Evolutionary conservation across 2,888 invertebrate species (phyloP).

Genomic region (Saturnia japonica): DNA sequence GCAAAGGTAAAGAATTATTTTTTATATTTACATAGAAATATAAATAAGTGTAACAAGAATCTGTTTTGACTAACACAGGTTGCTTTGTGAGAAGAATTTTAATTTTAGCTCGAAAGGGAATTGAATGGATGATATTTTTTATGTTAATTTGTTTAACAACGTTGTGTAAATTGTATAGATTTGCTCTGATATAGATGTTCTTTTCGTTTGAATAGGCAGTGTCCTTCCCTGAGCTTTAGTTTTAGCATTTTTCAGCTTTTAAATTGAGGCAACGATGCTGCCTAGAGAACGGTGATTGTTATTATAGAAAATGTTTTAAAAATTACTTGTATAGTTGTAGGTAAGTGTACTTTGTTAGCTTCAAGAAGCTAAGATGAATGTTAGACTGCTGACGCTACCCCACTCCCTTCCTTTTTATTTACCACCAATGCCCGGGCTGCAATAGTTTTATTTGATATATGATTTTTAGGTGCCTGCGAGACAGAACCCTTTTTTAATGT

Average conservation of each 20-base stretch:
- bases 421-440: slow-evolving; percentile 74
- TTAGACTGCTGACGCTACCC: slow-evolving; percentile 80
- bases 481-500: slow-evolving; percentile 79
- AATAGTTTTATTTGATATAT: slow-evolving; percentile 74
- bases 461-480: slow-evolving; percentile 81
- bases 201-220: slow-evolving; percentile 73
- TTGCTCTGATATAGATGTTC: slow-evolving; percentile 76
- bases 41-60: slow-evolving; percentile 34
- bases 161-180: slow-evolving; percentile 77
- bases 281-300: slow-evolving; percentile 60
- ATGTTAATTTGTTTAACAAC: slow-evolving; percentile 46
- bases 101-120: slow-evolving; percentile 55
- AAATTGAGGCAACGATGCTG: slow-evolving; percentile 66
- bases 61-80: slow-evolving; percentile 40
- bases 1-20: slow-evolving; percentile 70
- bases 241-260: slow-evolving; percentile 30
- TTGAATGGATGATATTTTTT: slow-evolving; percentile 54
- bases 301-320: slow-evolving; percentile 67
- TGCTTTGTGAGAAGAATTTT: slow-evolving; percentile 74
- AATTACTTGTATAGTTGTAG: slow-evolving; percentile 74
- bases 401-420: slow-evolving; percentile 70
- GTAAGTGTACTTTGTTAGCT: slow-evolving; percentile 82
- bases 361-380: slow-evolving; percentile 80
- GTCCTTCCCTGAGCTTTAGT: slow-evolving; percentile 57
- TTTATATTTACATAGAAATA: slow-evolving; percentile 45